Conservation (phyloP, 2,797 vertebrate species). For the Darevskia mixta region DNA sequence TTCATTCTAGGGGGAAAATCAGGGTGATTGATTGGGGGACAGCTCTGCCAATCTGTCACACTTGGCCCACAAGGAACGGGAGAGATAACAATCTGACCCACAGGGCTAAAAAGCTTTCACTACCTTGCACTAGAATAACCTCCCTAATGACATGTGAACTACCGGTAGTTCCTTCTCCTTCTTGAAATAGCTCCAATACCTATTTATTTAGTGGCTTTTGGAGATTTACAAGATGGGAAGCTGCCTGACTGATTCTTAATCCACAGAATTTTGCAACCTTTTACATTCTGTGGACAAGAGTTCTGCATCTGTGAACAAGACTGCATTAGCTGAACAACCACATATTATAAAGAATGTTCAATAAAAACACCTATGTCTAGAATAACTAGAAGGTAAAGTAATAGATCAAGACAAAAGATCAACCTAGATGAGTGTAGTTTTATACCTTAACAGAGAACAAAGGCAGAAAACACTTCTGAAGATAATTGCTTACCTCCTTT, state of each 20-base stretch:
- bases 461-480: not conserved
- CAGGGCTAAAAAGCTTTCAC: too few species aligned
- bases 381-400: not conserved
- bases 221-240: not conserved
- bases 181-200: not conserved
- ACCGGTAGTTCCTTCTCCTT: not conserved
- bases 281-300: not conserved
- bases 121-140: not conserved
- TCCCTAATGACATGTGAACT: not conserved
- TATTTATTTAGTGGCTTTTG: not conserved
- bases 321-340: not conserved
- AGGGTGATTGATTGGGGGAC: too few species aligned
- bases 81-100: too few species aligned
- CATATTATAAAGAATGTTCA: too few species aligned
- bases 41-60: too few species aligned
- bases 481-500: constrained; percentile 90
- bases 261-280: not conserved
- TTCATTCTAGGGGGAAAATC: not conserved
- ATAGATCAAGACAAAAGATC: not conserved
- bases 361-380: not conserved
- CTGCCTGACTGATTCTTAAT: not conserved
- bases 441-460: not conserved
- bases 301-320: not conserved
- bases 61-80: too few species aligned
- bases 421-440: not conserved